Evolutionary conservation across 2,888 invertebrate genomes (phyloP), one percentile per base, ranked within the genome.

Genomic region (Acleris sparsana): DNA sequence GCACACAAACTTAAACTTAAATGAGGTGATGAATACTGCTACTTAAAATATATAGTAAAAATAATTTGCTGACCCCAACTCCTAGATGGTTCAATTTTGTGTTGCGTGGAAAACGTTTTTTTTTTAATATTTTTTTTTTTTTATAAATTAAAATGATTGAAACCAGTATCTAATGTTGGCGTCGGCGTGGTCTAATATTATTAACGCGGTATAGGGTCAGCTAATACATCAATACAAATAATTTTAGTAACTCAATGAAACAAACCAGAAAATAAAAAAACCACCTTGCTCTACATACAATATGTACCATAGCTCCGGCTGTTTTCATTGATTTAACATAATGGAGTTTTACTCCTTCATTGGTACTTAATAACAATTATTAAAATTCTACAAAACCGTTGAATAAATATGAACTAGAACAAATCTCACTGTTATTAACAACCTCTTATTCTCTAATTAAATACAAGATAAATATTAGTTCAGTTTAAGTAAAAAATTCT

Each of bases 391-490:
- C 46, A 49, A 51, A 51, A 49, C 33, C 44, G 18, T 29, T 29
- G 16, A 66, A 66, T 66, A 66, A 66, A 66, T 57, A 33, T 52
- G 44, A 17, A 61, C 39, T 66, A 53, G 46, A 62, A 65, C 55
- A 66, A 66, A 66, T 62, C 66, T 66, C 66, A 66, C 66, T 66
- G 66, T 66, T 66, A 66, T 48, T 57, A 18, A 66, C 66, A 66
- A 66, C 57, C 52, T 33, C 65, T 61, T 65, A 64, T 22, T 46
- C 0, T 39, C 11, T 48, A 55, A 16, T 55, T 48, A 22, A 56
- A 51, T 17, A 33, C 43, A 49, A 49, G 0, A 3, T 11, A 57
- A 57, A 25, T n/a, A 43, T 53, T 53, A n/a, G 13, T 11, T 53
- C 39, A n/a, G 13, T 11, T 17, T 11, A 5, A 17, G 4, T 46